These are phyloP conservation scores for Agapornis roseicollis DNA, from an alignment of 2,113 vertebrate species.

Conservation along the genomic window DNA sequence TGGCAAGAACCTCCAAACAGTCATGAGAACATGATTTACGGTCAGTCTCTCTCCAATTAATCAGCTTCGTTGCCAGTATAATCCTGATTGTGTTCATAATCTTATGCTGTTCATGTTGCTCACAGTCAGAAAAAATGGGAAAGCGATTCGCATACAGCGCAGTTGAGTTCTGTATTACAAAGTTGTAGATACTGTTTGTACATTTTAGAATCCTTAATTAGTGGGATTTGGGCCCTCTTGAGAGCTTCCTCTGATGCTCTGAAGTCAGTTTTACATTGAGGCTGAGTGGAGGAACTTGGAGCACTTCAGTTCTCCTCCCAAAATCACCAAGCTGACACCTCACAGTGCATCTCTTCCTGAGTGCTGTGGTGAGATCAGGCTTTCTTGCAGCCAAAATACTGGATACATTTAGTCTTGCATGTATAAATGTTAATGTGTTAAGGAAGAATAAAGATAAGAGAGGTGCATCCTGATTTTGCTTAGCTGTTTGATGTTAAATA, in stretches of 20 bases:
- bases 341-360: rapidly evolving
- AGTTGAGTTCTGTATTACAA: neutral
- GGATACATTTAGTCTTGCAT: neutral
- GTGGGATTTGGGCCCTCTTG: neutral
- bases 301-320: neutral
- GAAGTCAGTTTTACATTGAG: neutral
- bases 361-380: neutral
- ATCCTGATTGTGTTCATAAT: neutral
- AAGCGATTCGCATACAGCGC: neutral
- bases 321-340: neutral
- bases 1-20: neutral
- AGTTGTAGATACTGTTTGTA: neutral
- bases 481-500: neutral
- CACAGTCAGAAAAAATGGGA: neutral
- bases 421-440: neutral
- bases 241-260: neutral
- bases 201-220: neutral
- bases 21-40: neutral
- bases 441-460: neutral
- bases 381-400: neutral
- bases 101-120: rapidly evolving
- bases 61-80: neutral
- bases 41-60: neutral
- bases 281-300: neutral
- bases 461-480: neutral